Percentiles rank a stretch among this genome's conserved stretches.
These are phyloP conservation scores for Biston stratarius DNA, from an alignment of 2,888 invertebrate species.

Conservation along the genomic window DNA sequence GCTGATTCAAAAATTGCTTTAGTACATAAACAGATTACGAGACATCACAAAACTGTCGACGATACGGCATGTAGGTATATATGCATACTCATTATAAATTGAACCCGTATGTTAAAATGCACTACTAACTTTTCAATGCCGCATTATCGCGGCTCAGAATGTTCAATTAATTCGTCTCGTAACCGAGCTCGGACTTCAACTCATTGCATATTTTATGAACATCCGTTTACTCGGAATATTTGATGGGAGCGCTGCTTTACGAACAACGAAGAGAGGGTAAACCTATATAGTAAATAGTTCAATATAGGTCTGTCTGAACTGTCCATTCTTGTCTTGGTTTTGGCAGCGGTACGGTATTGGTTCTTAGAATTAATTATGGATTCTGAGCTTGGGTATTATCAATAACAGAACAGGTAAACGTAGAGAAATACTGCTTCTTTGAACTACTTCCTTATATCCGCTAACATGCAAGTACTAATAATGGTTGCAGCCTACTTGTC, in stretches of 20 bases:
- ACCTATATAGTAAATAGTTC: conserved; percentile 46
- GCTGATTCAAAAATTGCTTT: not conserved
- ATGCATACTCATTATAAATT: not conserved
- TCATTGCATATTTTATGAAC: conserved; percentile 71
- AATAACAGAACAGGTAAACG: not conserved
- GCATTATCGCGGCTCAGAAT: conserved; percentile 11
- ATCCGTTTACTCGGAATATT: conserved; percentile 73
- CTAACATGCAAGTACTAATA: too few relatives aligned
- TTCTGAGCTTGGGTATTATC: not conserved
- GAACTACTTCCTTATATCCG: too few relatives aligned
- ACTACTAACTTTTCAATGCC: not conserved
- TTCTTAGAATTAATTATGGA: not conserved
- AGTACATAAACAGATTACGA: too few relatives aligned
- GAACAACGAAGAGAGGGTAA: conserved; percentile 48
- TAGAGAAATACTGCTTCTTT: not conserved
- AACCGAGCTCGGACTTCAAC: conserved; percentile 49
- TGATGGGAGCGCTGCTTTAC: conserved; percentile 61
- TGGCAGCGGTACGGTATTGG: conserved; percentile 9
- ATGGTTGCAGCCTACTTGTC: too few relatives aligned
- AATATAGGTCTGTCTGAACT: conserved; percentile 29
- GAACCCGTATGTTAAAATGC: not conserved
- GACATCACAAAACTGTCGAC: not conserved
- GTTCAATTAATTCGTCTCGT: conserved; percentile 52
- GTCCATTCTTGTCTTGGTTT: conserved; percentile 12
- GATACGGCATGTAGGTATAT: not conserved